These are phyloP conservation scores for Drosophila jambulina DNA, from an alignment of 1,140 invertebrate species.

Conservation along the genomic window DNA sequence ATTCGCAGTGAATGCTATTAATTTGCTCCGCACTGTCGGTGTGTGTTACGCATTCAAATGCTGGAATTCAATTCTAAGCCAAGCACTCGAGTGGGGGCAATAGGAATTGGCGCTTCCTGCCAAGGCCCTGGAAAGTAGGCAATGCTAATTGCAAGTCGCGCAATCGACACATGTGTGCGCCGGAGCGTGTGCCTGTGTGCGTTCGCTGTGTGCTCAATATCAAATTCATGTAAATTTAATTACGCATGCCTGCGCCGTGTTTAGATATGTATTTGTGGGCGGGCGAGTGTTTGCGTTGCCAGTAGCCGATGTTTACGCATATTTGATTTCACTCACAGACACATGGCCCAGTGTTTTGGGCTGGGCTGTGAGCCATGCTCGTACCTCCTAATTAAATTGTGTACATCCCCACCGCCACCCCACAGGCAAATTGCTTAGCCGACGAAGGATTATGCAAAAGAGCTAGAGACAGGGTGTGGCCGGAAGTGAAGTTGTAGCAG, in stretches of 20 bases:
- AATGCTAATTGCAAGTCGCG: constrained; percentile 66
- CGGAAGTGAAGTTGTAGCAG: constrained; percentile 2
- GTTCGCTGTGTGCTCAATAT: constrained; percentile 65
- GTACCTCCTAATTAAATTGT: constrained; percentile 71
- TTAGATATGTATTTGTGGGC: constrained; percentile 39
- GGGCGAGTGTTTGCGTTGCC: constrained; percentile 16
- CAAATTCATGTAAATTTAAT: constrained; percentile 83
- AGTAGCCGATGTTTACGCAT: constrained; percentile 69
- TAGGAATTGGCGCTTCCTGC: constrained; percentile 39
- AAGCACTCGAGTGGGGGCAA: constrained; percentile 44
- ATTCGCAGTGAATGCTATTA: not conserved
- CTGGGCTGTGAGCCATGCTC: constrained; percentile 3
- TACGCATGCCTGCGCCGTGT: constrained; percentile 76
- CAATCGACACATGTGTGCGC: constrained; percentile 8
- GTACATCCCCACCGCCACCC: constrained; percentile 9
- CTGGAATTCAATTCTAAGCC: constrained; percentile 23
- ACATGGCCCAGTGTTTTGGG: constrained; percentile 16
- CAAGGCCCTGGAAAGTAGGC: constrained; percentile 52
- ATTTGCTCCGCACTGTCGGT: not conserved
- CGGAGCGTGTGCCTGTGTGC: constrained; percentile 12
- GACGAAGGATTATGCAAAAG: constrained; percentile 41
- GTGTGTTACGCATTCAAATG: constrained; percentile 48
- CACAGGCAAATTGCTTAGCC: constrained; percentile 42
- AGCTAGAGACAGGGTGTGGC: not conserved
- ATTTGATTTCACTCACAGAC: constrained; percentile 66